A percentile compares a stretch with the other conserved stretches of the same genome.
These are phyloP conservation scores for Leucania comma DNA, from an alignment of 2,888 invertebrate species.

Conservation along the genomic window DNA sequence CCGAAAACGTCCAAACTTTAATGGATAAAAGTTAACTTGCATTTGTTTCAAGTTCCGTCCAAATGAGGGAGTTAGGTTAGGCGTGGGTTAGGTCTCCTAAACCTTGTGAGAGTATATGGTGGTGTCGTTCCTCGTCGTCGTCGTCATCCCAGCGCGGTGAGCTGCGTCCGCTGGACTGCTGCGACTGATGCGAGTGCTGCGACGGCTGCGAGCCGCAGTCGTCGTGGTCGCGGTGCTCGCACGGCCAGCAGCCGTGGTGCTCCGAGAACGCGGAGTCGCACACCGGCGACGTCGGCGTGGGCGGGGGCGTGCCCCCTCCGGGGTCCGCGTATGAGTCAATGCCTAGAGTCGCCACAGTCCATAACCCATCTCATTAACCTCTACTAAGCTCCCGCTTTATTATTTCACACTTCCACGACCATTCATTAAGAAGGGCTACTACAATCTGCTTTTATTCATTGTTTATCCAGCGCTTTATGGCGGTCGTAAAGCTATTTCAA, in stretches of 20 bases:
- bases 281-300: constrained; percentile 87
- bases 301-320: constrained; percentile 87
- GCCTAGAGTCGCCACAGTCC: constrained; percentile 78
- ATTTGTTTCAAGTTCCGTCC: constrained; percentile 65
- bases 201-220: constrained; percentile 83
- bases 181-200: constrained; percentile 80
- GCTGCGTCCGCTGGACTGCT: constrained; percentile 86
- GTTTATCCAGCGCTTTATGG: constrained; percentile 52
- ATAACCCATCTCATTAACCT: constrained; percentile 62
- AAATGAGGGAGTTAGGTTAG: constrained; percentile 65
- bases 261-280: constrained; percentile 89
- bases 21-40: constrained; percentile 41
- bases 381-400: constrained; percentile 32
- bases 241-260: constrained; percentile 88
- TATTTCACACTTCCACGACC: constrained; percentile 42
- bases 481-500: constrained; percentile 71
- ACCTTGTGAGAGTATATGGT: constrained; percentile 87
- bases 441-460: constrained; percentile 46
- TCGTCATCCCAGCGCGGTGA: constrained; percentile 88
- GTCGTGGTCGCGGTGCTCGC: constrained; percentile 84
- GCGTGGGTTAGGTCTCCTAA: constrained; percentile 75
- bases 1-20: constrained; percentile 55
- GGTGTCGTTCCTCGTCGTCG: constrained; percentile 84
- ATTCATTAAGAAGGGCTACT: constrained; percentile 44
- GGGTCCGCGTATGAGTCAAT: constrained; percentile 87